These are phyloP conservation scores for Brachyrhaphis roseni DNA, from an alignment of 2,797 vertebrate species.

Conservation along the genomic window DNA sequence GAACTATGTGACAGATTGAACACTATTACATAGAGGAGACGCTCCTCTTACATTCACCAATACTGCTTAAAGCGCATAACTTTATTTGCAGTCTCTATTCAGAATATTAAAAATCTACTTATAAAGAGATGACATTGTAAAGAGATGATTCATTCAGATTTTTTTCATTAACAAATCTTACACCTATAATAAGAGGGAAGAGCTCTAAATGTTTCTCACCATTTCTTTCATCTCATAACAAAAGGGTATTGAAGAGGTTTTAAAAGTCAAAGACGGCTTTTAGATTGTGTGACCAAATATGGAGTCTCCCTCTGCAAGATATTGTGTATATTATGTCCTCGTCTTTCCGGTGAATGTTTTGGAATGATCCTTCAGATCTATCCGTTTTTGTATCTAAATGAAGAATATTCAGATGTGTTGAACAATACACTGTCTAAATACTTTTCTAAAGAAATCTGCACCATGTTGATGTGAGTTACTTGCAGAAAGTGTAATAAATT, in stretches of 20 bases:
- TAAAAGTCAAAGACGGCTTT: constrained; percentile 31
- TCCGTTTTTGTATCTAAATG: constrained; percentile 8
- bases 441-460: constrained; percentile 18
- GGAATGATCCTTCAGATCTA: constrained; percentile 16
- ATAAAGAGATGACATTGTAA: constrained; percentile 10
- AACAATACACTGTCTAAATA: constrained; percentile 26
- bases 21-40: background rate
- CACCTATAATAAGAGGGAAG: constrained; percentile 29
- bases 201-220: constrained; percentile 39
- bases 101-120: background rate
- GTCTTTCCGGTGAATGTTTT: constrained; percentile 56
- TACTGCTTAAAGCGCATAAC: background rate
- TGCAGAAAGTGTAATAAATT: constrained; percentile 52
- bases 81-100: background rate
- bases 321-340: constrained; percentile 46
- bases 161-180: constrained; percentile 27
- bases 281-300: constrained; percentile 37
- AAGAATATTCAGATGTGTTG: constrained; percentile 12
- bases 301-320: constrained; percentile 29
- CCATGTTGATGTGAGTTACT: constrained; percentile 25
- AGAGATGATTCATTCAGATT: background rate
- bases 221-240: constrained; percentile 14
- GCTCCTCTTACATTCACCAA: constrained; percentile 5
- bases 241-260: constrained; percentile 31
- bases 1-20: background rate